Conservation (phyloP, 2,888 invertebrate genomes). For the Glaucopsyche alexis region DNA sequence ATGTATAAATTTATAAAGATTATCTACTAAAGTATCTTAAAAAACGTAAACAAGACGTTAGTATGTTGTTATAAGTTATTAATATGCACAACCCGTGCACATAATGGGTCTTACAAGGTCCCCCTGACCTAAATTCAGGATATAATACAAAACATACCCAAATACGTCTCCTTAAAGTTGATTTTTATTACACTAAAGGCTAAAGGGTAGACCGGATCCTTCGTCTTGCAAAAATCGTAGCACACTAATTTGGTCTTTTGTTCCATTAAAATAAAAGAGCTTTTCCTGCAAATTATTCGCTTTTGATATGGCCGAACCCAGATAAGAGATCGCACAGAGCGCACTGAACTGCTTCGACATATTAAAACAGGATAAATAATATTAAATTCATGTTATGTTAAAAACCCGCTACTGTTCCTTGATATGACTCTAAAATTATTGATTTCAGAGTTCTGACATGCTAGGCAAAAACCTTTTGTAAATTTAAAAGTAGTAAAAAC, state of each 20-base stretch:
- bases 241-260: neutral
- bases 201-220: conserved; percentile 26
- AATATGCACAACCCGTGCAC: conserved; percentile 20
- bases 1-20: conserved; percentile 1
- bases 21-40: neutral
- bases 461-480: too few relatives aligned
- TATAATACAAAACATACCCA: conserved; percentile 8
- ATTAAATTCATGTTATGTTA: conserved; percentile 36
- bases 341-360: conserved; percentile 40
- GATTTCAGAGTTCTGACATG: too few relatives aligned
- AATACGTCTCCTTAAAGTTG: conserved; percentile 14
- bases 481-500: too few relatives aligned
- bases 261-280: neutral
- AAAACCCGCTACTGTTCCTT: too few relatives aligned
- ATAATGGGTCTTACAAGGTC: conserved; percentile 24
- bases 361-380: conserved; percentile 6
- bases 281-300: conserved; percentile 30
- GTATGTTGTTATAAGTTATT: conserved; percentile 10
- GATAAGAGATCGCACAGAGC: conserved; percentile 56
- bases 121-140: conserved; percentile 26
- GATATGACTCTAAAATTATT: too few relatives aligned
- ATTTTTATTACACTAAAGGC: conserved; percentile 18
- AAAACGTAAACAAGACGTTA: conserved; percentile 15
- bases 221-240: neutral
- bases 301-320: conserved; percentile 66